These are phyloP conservation scores for Pristionchus arcanus DNA, from an alignment of 2,888 invertebrate genomes.

Conservation along the genomic window DNA sequence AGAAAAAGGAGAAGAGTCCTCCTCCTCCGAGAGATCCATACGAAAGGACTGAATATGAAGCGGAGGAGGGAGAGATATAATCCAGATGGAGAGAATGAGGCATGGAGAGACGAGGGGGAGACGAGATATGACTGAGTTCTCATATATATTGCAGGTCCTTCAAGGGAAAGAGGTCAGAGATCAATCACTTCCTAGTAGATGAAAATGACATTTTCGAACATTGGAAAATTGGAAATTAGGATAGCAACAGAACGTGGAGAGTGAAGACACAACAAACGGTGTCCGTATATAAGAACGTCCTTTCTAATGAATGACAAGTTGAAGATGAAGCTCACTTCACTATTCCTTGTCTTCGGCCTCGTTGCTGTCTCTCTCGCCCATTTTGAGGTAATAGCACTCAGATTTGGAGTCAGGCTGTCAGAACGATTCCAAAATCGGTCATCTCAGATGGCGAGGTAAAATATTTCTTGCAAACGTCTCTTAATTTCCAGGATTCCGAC, in stretches of 20 bases:
- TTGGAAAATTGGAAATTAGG: constrained; percentile 8
- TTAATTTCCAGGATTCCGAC: neutral
- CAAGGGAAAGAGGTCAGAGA: neutral
- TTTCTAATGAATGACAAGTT: neutral
- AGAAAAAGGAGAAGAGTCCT: neutral
- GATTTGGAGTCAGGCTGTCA: neutral
- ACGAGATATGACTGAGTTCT: neutral
- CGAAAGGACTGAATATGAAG: neutral
- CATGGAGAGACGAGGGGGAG: neutral
- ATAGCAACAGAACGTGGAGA: neutral
- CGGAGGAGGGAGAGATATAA: neutral
- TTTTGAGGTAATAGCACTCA: neutral
- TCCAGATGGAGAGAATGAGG: neutral
- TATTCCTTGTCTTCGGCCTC: constrained; percentile 33
- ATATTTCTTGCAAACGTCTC: no score
- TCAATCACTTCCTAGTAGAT: neutral
- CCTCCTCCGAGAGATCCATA: constrained; percentile 6
- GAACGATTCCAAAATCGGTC: neutral
- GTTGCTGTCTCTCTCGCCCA: neutral
- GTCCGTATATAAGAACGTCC: constrained; percentile 9
- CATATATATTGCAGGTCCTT: neutral
- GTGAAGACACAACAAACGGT: neutral
- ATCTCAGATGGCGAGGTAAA: no score
- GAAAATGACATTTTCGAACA: constrained; percentile 18
- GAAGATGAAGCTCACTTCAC: constrained; percentile 45